Conservation (phyloP, 1,140 invertebrate genomes). For the Portunus trituberculatus region DNA sequence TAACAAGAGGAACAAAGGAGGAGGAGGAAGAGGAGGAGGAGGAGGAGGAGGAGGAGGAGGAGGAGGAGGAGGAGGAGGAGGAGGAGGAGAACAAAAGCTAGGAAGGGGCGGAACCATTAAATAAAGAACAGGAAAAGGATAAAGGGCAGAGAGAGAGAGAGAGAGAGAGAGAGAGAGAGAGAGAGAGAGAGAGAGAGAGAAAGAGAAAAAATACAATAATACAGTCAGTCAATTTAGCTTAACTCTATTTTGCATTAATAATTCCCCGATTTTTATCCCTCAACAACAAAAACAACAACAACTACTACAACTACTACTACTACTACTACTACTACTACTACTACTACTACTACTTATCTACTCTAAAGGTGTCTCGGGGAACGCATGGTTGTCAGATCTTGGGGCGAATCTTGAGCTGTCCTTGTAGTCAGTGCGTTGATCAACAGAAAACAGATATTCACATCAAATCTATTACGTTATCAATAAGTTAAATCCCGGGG, state of each 20-base stretch:
- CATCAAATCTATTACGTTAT: no score
- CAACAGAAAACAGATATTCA: no score
- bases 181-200: constrained; percentile 48
- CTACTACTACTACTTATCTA: no score
- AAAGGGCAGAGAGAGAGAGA: background rate
- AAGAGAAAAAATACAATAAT: background rate
- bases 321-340: no score
- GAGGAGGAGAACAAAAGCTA: background rate
- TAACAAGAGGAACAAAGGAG: background rate
- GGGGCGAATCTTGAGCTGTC: no score
- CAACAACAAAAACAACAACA: no score
- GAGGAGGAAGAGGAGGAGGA: background rate
- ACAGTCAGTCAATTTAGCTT: background rate
- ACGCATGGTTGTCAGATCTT: no score
- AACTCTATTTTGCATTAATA: background rate
- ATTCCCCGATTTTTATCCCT: no score
- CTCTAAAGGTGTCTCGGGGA: no score
- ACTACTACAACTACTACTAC: no score
- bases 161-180: constrained; percentile 35
- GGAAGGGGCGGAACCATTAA: background rate
- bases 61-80: constrained; percentile 2
- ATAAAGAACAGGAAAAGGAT: background rate
- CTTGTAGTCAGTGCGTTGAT: no score
- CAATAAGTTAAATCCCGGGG: no score
- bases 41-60: background rate